A percentile compares a stretch with the other conserved stretches of the same genome.
Evolutionary conservation across 2,113 vertebrate species (phyloP).

Genomic region (Formicarius rufipectus): DNA sequence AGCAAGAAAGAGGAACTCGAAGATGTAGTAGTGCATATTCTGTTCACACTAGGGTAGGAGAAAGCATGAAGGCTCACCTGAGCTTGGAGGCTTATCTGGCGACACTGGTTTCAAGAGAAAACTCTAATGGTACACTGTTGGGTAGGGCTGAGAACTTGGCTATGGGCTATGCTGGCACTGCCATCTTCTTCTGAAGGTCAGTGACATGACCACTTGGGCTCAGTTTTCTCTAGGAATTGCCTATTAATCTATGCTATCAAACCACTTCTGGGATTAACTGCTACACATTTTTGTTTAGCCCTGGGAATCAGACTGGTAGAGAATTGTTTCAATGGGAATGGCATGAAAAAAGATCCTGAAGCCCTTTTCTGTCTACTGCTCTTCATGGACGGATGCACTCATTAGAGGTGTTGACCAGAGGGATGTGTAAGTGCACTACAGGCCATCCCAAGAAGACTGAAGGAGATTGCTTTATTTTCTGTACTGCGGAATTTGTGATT

Average conservation of each 20-base stretch:
- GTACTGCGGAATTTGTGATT: neutral
- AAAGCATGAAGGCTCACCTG: neutral
- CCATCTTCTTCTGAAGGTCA: neutral
- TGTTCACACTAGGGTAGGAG: neutral
- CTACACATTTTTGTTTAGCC: neutral
- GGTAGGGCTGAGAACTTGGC: neutral
- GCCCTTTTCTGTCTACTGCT: neutral
- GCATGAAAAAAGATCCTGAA: neutral
- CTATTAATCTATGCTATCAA: neutral
- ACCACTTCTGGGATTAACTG: neutral
- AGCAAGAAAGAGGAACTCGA: neutral
- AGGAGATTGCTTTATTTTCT: neutral
- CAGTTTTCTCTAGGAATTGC: neutral
- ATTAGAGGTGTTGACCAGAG: neutral
- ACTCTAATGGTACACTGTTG: neutral
- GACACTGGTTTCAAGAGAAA: neutral
- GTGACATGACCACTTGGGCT: neutral
- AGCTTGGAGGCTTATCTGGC: neutral
- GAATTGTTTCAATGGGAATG: neutral
- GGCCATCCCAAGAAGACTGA: neutral
- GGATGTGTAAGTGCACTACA: neutral
- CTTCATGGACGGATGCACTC: neutral
- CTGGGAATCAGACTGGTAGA: neutral
- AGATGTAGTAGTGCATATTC: neutral
- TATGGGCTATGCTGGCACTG: neutral